phyloP scores from a whole-genome alignment of 2,113 vertebrate species.

The Odobenus rosmarus region DNA sequence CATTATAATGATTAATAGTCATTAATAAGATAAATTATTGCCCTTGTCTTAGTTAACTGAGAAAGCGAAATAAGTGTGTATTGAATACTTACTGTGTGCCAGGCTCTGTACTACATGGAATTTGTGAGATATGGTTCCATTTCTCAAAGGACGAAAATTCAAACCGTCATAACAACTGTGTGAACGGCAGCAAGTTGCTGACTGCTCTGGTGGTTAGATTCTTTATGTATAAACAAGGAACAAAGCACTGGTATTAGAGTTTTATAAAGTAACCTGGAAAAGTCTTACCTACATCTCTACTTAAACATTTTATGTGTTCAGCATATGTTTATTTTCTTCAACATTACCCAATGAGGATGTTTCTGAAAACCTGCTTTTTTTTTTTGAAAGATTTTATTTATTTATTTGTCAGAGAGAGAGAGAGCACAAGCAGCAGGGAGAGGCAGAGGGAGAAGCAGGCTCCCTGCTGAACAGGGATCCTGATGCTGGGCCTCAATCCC shows the following conservation, averaged over 20 bases:
- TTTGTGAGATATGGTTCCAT: not conserved
- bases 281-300: not conserved
- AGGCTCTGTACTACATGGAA: not conserved
- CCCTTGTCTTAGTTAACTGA: not conserved
- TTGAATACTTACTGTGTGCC: not conserved
- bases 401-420: no score
- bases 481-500: no score
- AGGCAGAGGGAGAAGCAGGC: no score
- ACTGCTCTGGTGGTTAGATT: not conserved
- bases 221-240: not conserved
- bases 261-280: conserved; percentile 17
- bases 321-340: not conserved
- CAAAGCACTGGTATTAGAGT: not conserved
- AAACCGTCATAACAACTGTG: not conserved
- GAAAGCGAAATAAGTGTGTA: not conserved
- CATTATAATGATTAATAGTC: no score
- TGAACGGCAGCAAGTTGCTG: not conserved
- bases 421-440: no score
- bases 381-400: no score
- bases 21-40: not conserved
- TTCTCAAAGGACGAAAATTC: not conserved
- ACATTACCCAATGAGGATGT: not conserved
- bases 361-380: not conserved
- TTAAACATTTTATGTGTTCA: not conserved
- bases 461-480: no score